Base-by-base conservation (phyloP, 2,113 vertebrate species). In the Eonycteris spelaea region DNA sequence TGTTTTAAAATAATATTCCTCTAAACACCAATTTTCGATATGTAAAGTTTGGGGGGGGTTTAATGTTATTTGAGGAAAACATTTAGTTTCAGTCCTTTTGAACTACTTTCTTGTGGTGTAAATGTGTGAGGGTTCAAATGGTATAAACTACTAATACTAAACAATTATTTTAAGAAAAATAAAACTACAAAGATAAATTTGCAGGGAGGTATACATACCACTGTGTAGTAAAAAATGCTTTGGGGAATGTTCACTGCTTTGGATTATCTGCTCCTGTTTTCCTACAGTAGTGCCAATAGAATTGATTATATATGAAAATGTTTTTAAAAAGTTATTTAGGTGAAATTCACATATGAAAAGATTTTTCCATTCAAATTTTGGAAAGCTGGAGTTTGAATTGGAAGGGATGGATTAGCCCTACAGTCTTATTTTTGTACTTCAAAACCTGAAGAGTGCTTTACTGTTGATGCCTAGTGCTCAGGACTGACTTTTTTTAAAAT, bases 191-290 rank as follows among this genome's bases (percentile, higher is more conserved):
- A 53, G 73, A 70, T 70, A 51, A 63, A 53, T 38, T 63, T 80
- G 45, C 9, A 65, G 70, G 61, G 51, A 6, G 1, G 2, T 30
- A 70, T 21, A 10, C 53, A 51, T 14, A 51, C 13, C 9, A 79
- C 88, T 63, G 30, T 45, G 14, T 24, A 82, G 61, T 73, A 94
- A 84, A 86, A 90, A 90, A 68, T 75, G 65, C 15, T 80, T 90
- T 51, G 19, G 73, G 51, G 13, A 87, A 68, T 78, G 78, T 73
- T 78, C 86, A 45, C 38, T 70, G 26, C 40, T 89, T 91, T 79
- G 43, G 63, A 70, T 75, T 77, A 30, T 95, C 61, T 90, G 48
- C 35, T 71, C 10, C 57, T 86, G 1, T 82, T 95, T 91, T 96
- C 26, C n/a, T 73, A 11, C 0, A 24, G 16, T 65, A 38, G 43